A percentile compares a stretch with the other conserved stretches of the same genome.
Evolutionary conservation across 2,113 vertebrate genomes (phyloP).

Genomic region (Scomber scombrus): DNA sequence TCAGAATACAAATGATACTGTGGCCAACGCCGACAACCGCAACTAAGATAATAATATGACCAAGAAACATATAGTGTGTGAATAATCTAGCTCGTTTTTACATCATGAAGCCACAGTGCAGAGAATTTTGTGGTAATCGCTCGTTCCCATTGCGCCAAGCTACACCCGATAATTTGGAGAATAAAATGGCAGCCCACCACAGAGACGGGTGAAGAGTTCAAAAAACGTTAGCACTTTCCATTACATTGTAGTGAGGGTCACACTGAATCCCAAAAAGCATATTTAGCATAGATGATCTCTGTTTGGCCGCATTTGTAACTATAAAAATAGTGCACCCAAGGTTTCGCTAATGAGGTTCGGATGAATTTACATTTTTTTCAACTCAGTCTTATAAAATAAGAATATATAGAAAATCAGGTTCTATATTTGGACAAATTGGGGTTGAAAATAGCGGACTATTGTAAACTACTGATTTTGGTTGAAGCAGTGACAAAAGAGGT

Average conservation of each 20-base stretch:
- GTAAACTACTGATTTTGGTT: constrained; percentile 9
- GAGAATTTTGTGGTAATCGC: constrained; percentile 1
- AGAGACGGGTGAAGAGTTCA: constrained; percentile 16
- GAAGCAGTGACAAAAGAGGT: constrained; percentile 39
- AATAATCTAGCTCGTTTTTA: background rate
- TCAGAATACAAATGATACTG: constrained; percentile 54
- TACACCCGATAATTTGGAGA: constrained; percentile 14
- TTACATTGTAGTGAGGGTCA: background rate
- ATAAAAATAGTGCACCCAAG: background rate
- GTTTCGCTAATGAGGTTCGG: background rate
- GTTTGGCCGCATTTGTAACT: background rate
- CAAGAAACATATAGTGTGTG: constrained; percentile 1
- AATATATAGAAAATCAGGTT: background rate
- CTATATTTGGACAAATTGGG: background rate
- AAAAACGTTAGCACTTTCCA: constrained; percentile 1
- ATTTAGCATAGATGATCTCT: background rate
- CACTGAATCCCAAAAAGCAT: constrained; percentile 8
- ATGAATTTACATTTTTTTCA: background rate
- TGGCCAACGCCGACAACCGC: background rate
- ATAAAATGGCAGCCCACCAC: constrained; percentile 50
- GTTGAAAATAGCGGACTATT: background rate
- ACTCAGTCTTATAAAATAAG: background rate
- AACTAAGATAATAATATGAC: constrained; percentile 9
- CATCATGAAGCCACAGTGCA: constrained; percentile 4
- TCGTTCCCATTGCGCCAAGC: background rate